Conservation (phyloP, 2,113 vertebrate genomes). For the Trichomycterus rosablanca region DNA sequence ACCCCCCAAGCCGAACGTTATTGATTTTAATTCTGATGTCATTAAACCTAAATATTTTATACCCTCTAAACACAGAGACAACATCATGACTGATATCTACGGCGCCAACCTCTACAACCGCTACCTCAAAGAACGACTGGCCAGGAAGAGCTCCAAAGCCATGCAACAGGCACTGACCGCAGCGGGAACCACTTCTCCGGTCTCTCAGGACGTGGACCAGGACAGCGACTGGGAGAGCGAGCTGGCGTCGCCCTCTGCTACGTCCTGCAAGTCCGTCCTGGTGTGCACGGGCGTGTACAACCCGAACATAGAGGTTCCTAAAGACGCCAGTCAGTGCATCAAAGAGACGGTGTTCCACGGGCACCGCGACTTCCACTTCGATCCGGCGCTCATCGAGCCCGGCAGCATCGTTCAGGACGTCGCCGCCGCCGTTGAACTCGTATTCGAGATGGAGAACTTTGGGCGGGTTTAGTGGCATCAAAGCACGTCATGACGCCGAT, state of each 20-base stretch:
- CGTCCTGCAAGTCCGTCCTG: constrained; percentile 75
- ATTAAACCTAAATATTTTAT: background rate
- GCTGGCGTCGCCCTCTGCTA: constrained; percentile 59
- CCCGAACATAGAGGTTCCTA: constrained; percentile 52
- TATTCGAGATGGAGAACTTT: constrained; percentile 77
- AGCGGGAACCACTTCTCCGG: constrained; percentile 38
- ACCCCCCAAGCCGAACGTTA: no score
- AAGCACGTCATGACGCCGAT: background rate
- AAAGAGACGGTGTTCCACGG: constrained; percentile 67
- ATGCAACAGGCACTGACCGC: constrained; percentile 55
- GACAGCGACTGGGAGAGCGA: constrained; percentile 68
- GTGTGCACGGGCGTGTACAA: constrained; percentile 84
- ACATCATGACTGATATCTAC: constrained; percentile 83
- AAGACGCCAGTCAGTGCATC: constrained; percentile 44
- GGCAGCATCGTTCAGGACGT: constrained; percentile 74
- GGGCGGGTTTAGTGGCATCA: constrained; percentile 24
- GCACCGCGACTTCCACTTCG: constrained; percentile 75
- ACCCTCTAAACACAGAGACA: constrained; percentile 68
- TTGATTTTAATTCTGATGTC: no score
- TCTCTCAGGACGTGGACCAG: constrained; percentile 57
- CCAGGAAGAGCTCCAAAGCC: constrained; percentile 37
- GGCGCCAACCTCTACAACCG: constrained; percentile 86
- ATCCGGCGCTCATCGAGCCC: constrained; percentile 70
- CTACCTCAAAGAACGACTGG: constrained; percentile 66
- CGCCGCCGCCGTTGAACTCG: constrained; percentile 77